Base-by-base conservation (phyloP, 2,888 invertebrate species). In the Gryllus longicercus region DNA sequence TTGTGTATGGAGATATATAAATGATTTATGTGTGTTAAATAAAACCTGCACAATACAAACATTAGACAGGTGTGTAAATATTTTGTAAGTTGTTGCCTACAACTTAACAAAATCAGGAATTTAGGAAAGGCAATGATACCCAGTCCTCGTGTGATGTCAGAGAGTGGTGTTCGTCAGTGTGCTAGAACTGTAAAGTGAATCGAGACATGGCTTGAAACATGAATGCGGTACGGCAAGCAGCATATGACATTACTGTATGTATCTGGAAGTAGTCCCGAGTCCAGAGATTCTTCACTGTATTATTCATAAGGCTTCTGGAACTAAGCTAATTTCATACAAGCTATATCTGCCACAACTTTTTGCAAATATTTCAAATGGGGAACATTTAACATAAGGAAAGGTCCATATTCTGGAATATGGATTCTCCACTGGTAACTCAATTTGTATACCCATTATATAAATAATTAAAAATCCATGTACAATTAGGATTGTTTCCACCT, bases 21-120 rank as follows among this genome's bases (percentile, higher is more conserved):
- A 63, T 63, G 14, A 63, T 63, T 63, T n/a, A 63, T n/a, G n/a
- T 14, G 63, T 63, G 63, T 63, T 18, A 63, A 18, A n/a, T 63
- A 63, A 63, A 63, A n/a, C 63, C 63, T 63, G n/a, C 63, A 63
- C 63, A 63, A 63, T 63, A 63, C 63, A 63, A 63, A 63, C 63
- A 18, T 63, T 18, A 63, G n/a, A 63, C 63, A 63, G 14, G 63
- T 63, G 63, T 63, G n/a, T 63, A 63, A 18, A 63, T 63, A 63
- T 63, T 63, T 63, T 63, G 63, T 63, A 63, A n/a, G 63, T 63
- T 63, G 63, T 63, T 63, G n/a, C 63, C 5, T 63, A n/a, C 63
- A 63, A n/a, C 63, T 63, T 63, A 10, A 63, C 63, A 63, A 63
- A 63, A 63, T 63, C 63, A 18, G 63, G 63, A 63, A 63, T 63